These are phyloP conservation scores for Neopipo cinnamomea DNA, from an alignment of 2,113 vertebrate genomes.

Conservation along the genomic window DNA sequence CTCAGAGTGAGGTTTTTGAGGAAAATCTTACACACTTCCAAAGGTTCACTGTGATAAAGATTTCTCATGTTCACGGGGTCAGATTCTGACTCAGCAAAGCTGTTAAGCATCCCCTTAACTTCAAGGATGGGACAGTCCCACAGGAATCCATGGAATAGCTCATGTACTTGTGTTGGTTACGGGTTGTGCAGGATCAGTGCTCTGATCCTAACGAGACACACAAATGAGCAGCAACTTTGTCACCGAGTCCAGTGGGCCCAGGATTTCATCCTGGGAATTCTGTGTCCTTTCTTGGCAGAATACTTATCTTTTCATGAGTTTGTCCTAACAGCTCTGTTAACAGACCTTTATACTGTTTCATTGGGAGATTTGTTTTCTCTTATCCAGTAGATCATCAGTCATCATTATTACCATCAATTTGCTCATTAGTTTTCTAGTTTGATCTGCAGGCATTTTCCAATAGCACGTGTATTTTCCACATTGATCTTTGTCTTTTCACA, in stretches of 20 bases:
- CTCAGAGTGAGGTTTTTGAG: neutral
- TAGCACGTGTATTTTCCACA: neutral
- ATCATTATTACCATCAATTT: conserved; percentile 8
- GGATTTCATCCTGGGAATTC: neutral
- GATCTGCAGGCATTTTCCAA: conserved; percentile 12
- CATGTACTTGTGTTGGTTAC: neutral
- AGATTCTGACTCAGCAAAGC: neutral
- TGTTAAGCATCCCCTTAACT: neutral
- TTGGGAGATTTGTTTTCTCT: conserved; percentile 2
- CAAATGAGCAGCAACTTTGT: neutral
- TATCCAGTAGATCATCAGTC: neutral
- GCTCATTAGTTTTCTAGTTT: neutral
- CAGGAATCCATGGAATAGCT: neutral
- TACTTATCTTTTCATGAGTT: neutral
- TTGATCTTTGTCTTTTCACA: conserved; percentile 20
- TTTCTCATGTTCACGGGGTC: neutral
- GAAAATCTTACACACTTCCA: neutral
- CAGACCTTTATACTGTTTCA: neutral
- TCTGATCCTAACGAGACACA: neutral
- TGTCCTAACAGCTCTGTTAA: neutral
- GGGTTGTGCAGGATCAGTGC: neutral
- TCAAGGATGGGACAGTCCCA: neutral
- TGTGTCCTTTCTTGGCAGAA: neutral
- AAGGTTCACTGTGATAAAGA: neutral
- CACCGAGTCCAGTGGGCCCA: neutral